These are phyloP conservation scores for Melanotaenia duboulayi DNA, from an alignment of 2,113 vertebrate species.

Conservation along the genomic window DNA sequence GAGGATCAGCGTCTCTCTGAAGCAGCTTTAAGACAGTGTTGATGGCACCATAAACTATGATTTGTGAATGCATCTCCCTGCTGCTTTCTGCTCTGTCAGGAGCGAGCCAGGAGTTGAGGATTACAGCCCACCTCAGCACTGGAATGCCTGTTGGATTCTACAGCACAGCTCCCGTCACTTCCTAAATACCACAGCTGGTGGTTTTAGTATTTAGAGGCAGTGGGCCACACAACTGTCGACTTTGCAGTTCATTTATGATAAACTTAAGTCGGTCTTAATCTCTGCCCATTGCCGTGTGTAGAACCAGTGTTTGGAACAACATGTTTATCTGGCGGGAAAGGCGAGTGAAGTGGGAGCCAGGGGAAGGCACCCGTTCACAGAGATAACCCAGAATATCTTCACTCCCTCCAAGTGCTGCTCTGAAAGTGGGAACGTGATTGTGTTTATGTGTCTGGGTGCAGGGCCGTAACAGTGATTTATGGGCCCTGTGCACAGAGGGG, in stretches of 20 bases:
- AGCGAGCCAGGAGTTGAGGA: constrained; percentile 63
- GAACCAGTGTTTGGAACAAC: constrained; percentile 74
- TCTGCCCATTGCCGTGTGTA: constrained; percentile 57
- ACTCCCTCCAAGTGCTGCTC: constrained; percentile 44
- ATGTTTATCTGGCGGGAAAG: constrained; percentile 70
- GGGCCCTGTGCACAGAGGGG: constrained; percentile 36
- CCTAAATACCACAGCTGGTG: constrained; percentile 69
- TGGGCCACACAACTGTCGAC: constrained; percentile 74
- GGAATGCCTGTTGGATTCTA: constrained; percentile 59
- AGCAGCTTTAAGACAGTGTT: constrained; percentile 38
- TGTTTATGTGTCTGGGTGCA: constrained; percentile 54
- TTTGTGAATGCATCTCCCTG: constrained; percentile 46
- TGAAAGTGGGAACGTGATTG: constrained; percentile 43
- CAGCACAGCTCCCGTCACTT: constrained; percentile 48
- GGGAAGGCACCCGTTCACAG: constrained; percentile 52
- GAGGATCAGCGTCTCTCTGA: constrained; percentile 47
- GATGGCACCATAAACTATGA: constrained; percentile 58
- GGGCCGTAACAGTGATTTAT: constrained; percentile 64
- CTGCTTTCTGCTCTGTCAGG: constrained; percentile 58
- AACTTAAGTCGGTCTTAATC: constrained; percentile 76
- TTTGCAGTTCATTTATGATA: constrained; percentile 78
- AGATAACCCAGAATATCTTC: constrained; percentile 68
- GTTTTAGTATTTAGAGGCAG: constrained; percentile 66
- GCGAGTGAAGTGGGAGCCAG: constrained; percentile 57
- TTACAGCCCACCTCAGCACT: constrained; percentile 71